Evolutionary conservation across 2,113 vertebrate species (phyloP).

Genomic region (Sardina pilchardus): DNA sequence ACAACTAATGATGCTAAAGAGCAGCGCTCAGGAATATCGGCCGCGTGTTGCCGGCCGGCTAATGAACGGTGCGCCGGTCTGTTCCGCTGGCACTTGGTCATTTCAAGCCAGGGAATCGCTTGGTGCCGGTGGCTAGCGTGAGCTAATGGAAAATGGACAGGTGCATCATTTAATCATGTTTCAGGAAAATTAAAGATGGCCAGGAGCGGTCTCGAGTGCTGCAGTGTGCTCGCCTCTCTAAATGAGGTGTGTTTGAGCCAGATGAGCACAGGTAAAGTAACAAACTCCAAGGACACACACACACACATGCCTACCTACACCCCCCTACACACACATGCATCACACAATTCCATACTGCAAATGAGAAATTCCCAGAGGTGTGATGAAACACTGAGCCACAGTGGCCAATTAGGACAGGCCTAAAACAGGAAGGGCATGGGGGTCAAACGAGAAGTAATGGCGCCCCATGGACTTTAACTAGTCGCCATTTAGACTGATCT

Average conservation of each 20-base stretch:
- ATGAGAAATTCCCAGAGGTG: conserved; percentile 38
- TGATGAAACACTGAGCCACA: conserved; percentile 38
- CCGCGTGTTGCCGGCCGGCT: neutral
- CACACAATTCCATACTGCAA: conserved; percentile 26
- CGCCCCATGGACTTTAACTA: neutral
- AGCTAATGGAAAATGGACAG: neutral
- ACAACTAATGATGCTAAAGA: neutral
- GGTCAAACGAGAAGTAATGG: neutral
- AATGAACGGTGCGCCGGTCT: neutral
- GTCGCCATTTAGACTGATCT: conserved; percentile 50
- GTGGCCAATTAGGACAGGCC: conserved; percentile 31
- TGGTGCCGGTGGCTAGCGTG: neutral
- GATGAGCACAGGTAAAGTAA: neutral
- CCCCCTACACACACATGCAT: neutral
- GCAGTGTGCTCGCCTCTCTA: neutral
- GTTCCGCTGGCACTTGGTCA: neutral
- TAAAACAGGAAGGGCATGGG: conserved; percentile 23
- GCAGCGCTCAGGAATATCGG: neutral
- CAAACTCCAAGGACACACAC: neutral
- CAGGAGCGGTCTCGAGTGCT: neutral
- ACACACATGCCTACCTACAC: neutral
- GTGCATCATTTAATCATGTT: conserved; percentile 9
- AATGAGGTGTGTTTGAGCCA: neutral
- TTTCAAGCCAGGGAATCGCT: neutral
- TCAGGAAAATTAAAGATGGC: neutral